These are phyloP conservation scores for Magallana angulata DNA, from an alignment of 1,140 invertebrate species.

Conservation along the genomic window DNA sequence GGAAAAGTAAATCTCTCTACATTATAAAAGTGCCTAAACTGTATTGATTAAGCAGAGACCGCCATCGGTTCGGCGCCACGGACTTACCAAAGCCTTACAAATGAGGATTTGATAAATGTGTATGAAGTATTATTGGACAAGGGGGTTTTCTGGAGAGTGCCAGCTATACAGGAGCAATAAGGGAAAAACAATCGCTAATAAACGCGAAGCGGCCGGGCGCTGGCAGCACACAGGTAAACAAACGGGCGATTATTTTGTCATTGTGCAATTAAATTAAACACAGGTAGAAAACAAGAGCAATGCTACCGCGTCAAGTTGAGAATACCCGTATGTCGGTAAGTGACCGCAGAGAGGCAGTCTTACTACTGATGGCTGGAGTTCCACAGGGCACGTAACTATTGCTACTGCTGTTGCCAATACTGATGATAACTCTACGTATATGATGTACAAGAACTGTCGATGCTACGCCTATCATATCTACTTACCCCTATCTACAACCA, in stretches of 20 bases:
- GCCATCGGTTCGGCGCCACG: constrained; percentile 53
- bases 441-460: no score
- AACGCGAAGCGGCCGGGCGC: not conserved
- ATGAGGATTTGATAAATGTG: constrained; percentile 49
- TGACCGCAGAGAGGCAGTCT: no score
- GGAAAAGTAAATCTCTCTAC: constrained; percentile 57
- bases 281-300: constrained; percentile 18
- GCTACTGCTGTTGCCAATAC: no score
- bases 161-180: constrained; percentile 8
- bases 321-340: no score
- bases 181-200: constrained; percentile 27
- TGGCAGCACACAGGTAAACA: constrained; percentile 9
- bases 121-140: constrained; percentile 35
- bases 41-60: constrained; percentile 51
- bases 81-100: constrained; percentile 38
- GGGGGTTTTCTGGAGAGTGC: constrained; percentile 4
- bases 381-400: no score
- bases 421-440: no score
- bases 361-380: no score
- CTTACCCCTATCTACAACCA: no score
- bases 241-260: constrained; percentile 18
- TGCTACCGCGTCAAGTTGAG: not conserved
- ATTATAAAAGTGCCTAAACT: constrained; percentile 58
- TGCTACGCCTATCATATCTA: no score
- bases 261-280: constrained; percentile 35